Base-by-base conservation (phyloP, 2,113 vertebrate species). In the Ctenodactylus gundi region DNA sequence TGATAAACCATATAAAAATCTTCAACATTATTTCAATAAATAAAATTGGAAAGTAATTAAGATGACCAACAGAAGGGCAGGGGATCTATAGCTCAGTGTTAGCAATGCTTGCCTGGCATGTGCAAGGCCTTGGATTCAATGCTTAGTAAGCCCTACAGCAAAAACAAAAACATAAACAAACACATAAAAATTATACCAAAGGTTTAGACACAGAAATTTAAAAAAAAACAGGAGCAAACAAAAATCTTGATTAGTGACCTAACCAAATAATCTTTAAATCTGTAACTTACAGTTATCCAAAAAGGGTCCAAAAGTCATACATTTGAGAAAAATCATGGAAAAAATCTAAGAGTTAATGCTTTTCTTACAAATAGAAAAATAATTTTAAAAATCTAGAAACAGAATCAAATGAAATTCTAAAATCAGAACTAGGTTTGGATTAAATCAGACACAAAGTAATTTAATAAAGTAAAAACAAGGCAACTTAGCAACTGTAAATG, bases 401-500 rank as follows among this genome's bases (percentile, higher is more conserved):
- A 95, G 39, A 93, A 94, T 41, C 84, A 92, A 97, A 51, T 65
- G 95, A 95, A 96, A 64, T 80, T 89, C 95, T 76, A 88, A 88
- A 85, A 95, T 95, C 27, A 31, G 49, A 96, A 93, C 55, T 85
- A 98, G 75, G 13, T 39, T 90, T 97, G 70, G 93, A n/a, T 86
- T 94, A 97, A 97, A 96, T 97, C 29, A 46, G 62, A 96, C 95
- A 97, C 80, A 55, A 97, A 96, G 80, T 68, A 93, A 90, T 85
- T 95, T 95, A 97, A 95, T 94, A 97, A 96, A 97, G 76, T 75
- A 94, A 95, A 83, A 94, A 77, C 93, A 97, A 65, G 36, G 90
- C 86, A 97, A 86, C 70, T 89, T 94, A 92, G 68, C 90, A 93
- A 97, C 36, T 95, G 53, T 76, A 51, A 75, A 88, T 3, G 90